Conservation (phyloP, 2,113 vertebrate species). For the Pandion haliaetus region DNA sequence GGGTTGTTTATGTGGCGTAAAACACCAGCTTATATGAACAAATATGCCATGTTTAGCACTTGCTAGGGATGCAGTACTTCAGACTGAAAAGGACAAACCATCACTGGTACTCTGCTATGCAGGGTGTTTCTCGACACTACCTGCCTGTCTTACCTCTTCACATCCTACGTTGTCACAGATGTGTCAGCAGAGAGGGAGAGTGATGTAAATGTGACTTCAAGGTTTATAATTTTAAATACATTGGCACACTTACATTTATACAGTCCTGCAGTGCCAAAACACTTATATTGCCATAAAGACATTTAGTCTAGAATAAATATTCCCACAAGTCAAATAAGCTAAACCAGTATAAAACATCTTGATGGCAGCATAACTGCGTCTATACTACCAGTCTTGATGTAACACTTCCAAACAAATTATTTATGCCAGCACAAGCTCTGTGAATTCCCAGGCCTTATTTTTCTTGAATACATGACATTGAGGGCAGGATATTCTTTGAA, state of each 20-base stretch:
- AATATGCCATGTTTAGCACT: not conserved
- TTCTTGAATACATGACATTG: not conserved
- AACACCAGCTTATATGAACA: not conserved
- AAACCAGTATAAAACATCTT: not conserved
- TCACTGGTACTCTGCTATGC: fast-evolving
- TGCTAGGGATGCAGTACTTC: not conserved
- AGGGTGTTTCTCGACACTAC: not conserved
- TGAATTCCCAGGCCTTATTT: not conserved
- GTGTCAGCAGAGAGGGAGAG: not conserved
- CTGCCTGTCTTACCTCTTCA: not conserved
- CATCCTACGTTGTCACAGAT: not conserved
- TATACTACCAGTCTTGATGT: not conserved
- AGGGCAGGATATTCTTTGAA: not conserved
- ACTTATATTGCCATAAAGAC: not conserved
- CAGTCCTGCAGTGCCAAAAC: not conserved
- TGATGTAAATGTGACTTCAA: not conserved
- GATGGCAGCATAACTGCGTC: not conserved
- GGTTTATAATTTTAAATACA: not conserved
- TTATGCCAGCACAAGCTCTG: not conserved
- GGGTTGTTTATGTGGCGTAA: not conserved
- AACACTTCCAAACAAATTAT: not conserved
- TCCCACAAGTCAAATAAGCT: not conserved
- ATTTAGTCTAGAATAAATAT: not conserved
- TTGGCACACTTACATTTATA: not conserved
- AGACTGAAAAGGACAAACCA: not conserved